A percentile compares a stretch with the other conserved stretches of the same genome.
Evolutionary conservation across 1,140 invertebrate genomes (phyloP).

Genomic region (Eupeodes corollae): DNA sequence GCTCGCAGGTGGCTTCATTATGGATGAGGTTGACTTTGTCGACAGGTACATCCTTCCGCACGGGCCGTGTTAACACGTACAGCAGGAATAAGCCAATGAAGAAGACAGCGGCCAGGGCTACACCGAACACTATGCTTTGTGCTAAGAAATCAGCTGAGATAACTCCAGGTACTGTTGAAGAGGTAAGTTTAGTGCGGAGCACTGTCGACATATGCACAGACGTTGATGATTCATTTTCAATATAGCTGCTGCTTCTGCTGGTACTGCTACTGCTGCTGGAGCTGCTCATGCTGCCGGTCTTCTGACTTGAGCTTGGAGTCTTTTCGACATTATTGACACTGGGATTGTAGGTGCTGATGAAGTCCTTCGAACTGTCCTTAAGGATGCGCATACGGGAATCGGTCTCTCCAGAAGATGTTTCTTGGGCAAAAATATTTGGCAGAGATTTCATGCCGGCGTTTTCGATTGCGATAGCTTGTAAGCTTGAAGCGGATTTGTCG

Average conservation of each 20-base stretch:
- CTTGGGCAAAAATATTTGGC: slow-evolving; percentile 2
- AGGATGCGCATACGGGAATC: slow-evolving; percentile 10
- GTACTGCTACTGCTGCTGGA: neutral
- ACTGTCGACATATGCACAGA: neutral
- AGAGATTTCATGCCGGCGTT: neutral
- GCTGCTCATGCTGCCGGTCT: neutral
- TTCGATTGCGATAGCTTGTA: slow-evolving; percentile 10
- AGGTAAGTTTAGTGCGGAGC: slow-evolving; percentile 5
- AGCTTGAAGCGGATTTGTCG: slow-evolving; percentile 4
- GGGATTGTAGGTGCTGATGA: slow-evolving; percentile 9
- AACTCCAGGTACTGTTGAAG: neutral
- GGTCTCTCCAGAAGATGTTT: slow-evolving; percentile 3
- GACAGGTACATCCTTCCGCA: slow-evolving; percentile 1
- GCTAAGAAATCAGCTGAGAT: neutral
- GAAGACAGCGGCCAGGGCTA: slow-evolving; percentile 1
- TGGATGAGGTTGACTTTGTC: slow-evolving; percentile 1
- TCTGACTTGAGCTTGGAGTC: neutral
- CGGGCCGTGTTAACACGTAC: slow-evolving; percentile 4
- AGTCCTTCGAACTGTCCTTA: slow-evolving; percentile 12
- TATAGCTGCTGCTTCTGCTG: neutral
- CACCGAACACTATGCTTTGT: slow-evolving; percentile 1
- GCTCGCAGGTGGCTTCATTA: slow-evolving; percentile 4
- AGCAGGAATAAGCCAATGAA: slow-evolving; percentile 1
- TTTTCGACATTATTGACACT: slow-evolving; percentile 1
- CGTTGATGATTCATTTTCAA: neutral